Evolutionary conservation across 2,888 invertebrate genomes (phyloP), one percentile per base, ranked within the genome.

Genomic region (Hydropsyche betteni): DNA sequence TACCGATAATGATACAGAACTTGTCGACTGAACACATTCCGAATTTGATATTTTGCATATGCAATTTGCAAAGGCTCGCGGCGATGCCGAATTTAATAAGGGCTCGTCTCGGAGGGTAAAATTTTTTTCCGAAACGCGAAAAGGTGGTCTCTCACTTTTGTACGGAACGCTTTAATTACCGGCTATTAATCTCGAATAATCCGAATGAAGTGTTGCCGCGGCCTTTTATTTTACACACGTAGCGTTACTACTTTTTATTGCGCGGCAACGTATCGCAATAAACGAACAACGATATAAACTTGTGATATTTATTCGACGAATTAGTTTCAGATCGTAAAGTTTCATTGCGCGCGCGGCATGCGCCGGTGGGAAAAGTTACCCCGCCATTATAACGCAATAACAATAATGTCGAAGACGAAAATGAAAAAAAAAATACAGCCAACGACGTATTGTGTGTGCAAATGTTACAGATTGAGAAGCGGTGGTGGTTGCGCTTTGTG

Each of bases 311-410:
- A 64, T 64, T 64, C 64, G 64, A 64, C 64, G 64, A 64, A 64
- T 64, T 64, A 64, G 64, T 64, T 64, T 64, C 64, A 64, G 64
- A 36, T 64, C 64, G 64, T 64, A 64, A 64, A 64, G 64, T 64
- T 64, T 64, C 64, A 64, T 64, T 64, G 64, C 61, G 61, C 61
- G 16, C 53, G 24, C 44, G 44, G 44, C 44, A 10, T 16, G 58
- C 16, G 64, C 64, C 36, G 64, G 33, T 36, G 64, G 64, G 64
- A 64, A 64, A 64, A 64, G 36, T 64, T 64, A 34, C 34, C 44
- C 36, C 36, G 36, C 34, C 44, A 44, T 44, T 44, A 44, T 44
- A 44, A 44, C 44, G 44, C 44, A 44, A 44, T 44, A 44, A 44
- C 44, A 44, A 64, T 64, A 64, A 64, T 44, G 44, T 64, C 36